Conservation (phyloP, 2,888 invertebrate genomes). For the Melipona beecheii region DNA sequence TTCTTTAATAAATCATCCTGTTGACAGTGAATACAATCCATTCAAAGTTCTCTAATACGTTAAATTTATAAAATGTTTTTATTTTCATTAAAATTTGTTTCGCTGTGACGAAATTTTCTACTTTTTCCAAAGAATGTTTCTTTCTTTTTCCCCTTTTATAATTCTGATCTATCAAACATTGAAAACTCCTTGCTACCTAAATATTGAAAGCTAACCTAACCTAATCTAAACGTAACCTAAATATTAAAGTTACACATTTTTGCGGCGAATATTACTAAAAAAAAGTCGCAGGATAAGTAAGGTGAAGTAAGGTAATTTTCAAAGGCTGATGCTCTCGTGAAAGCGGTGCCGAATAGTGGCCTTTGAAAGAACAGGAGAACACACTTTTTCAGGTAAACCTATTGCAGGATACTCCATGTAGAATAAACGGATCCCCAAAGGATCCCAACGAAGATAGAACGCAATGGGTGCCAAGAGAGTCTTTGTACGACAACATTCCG, state of each 20-base stretch:
- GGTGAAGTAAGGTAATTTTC: neutral
- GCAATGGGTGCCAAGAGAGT: conserved; percentile 45
- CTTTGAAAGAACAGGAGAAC: conserved; percentile 13
- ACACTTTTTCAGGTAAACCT: conserved; percentile 38
- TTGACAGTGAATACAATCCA: too few species aligned
- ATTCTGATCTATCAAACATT: neutral
- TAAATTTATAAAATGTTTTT: neutral
- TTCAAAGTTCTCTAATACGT: too few species aligned
- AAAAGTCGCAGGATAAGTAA: neutral
- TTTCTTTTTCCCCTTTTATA: neutral
- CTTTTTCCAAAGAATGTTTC: neutral
- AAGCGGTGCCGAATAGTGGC: too few species aligned
- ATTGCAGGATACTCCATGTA: conserved; percentile 35
- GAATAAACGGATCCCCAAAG: conserved; percentile 55
- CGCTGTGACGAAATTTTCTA: neutral
- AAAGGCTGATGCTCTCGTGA: neutral
- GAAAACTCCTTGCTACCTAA: too few species aligned
- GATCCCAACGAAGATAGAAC: conserved; percentile 64
- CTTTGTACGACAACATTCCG: conserved; percentile 31
- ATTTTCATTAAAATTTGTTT: neutral
- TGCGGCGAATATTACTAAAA: too few species aligned
- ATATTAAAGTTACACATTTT: too few species aligned
- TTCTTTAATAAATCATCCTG: too few species aligned
- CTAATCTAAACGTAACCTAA: too few species aligned
- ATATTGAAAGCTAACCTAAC: too few species aligned